A percentile compares a stretch with the other conserved stretches of the same genome.
These are phyloP conservation scores for Drosophila affinis DNA, from an alignment of 2,888 invertebrate species.

Conservation along the genomic window DNA sequence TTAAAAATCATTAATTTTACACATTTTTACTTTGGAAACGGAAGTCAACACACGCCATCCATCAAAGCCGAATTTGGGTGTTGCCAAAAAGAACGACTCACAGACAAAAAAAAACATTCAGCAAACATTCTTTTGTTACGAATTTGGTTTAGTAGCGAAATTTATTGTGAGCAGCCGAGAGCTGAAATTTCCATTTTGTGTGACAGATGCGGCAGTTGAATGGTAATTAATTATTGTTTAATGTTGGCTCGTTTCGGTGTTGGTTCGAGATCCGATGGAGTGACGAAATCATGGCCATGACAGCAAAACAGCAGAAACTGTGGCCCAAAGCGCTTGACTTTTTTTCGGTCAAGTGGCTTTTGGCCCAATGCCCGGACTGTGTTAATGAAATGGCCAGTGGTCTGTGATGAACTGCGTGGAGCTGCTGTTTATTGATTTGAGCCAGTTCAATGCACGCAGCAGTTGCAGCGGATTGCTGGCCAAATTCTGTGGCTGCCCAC, in stretches of 20 bases:
- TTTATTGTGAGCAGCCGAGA: conserved; percentile 48
- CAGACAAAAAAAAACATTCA: conserved; percentile 12
- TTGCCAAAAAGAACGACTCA: conserved; percentile 48
- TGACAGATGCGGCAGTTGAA: conserved; percentile 51
- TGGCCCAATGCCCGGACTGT: conserved; percentile 43
- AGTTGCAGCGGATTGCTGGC: conserved; percentile 35
- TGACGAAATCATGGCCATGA: conserved; percentile 46
- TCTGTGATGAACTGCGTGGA: neutral
- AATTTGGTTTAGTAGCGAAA: conserved; percentile 69
- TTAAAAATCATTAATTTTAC: conserved; percentile 29
- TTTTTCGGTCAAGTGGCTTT: conserved; percentile 42
- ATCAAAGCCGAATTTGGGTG: conserved; percentile 50
- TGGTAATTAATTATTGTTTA: conserved; percentile 57
- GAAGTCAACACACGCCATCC: conserved; percentile 62
- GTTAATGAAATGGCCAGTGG: conserved; percentile 43
- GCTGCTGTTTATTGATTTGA: conserved; percentile 23
- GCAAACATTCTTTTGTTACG: conserved; percentile 53
- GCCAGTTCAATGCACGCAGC: conserved; percentile 58
- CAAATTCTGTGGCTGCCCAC: conserved; percentile 39
- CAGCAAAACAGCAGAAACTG: conserved; percentile 17
- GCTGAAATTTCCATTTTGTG: conserved; percentile 39
- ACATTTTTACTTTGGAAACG: conserved; percentile 41
- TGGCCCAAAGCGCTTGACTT: conserved; percentile 31
- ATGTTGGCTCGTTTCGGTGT: conserved; percentile 19
- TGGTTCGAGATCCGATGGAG: neutral